Conservation (phyloP, 2,113 vertebrate species). For the Calidris pygmaea region DNA sequence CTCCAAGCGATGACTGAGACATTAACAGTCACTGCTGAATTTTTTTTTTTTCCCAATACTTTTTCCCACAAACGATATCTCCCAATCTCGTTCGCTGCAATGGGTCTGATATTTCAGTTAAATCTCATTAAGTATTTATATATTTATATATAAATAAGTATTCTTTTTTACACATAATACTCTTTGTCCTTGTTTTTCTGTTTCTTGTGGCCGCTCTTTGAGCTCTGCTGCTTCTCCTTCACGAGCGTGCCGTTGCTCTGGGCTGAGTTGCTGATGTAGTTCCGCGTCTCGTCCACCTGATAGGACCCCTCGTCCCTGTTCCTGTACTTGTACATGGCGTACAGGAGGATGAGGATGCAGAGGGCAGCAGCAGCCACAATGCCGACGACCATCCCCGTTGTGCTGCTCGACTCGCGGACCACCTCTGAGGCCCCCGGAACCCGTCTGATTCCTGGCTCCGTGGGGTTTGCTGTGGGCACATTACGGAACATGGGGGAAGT, state of each 20-base stretch:
- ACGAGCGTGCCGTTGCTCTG: constrained; percentile 96
- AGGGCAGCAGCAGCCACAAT: constrained; percentile 99
- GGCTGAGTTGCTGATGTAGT: constrained; percentile 99
- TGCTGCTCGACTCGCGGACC: constrained; percentile 99
- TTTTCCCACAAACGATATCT: constrained; percentile 82
- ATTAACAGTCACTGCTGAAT: constrained; percentile 66
- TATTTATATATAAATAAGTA: constrained; percentile 72
- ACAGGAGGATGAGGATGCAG: constrained; percentile 99
- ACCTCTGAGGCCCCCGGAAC: constrained; percentile 99
- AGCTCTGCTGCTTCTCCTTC: constrained; percentile 96
- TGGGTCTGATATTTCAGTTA: constrained; percentile 72
- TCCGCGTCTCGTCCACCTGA: constrained; percentile 98
- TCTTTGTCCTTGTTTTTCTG: constrained; percentile 99
- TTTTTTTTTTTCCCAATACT: constrained; percentile 72
- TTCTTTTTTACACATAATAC: constrained; percentile 93
- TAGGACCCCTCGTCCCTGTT: constrained; percentile 99
- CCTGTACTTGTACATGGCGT: constrained; percentile 99
- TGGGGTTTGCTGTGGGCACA: constrained; percentile 99
- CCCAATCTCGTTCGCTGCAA: constrained; percentile 74
- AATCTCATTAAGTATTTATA: constrained; percentile 64
- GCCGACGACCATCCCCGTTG: constrained; percentile 99
- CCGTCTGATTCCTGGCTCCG: constrained; percentile 97
- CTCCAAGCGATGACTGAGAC: constrained; percentile 76
- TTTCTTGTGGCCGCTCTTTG: constrained; percentile 96
- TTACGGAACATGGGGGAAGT: constrained; percentile 99